Conservation (phyloP, 2,797 vertebrate genomes). For the Manis pentadactyla region DNA sequence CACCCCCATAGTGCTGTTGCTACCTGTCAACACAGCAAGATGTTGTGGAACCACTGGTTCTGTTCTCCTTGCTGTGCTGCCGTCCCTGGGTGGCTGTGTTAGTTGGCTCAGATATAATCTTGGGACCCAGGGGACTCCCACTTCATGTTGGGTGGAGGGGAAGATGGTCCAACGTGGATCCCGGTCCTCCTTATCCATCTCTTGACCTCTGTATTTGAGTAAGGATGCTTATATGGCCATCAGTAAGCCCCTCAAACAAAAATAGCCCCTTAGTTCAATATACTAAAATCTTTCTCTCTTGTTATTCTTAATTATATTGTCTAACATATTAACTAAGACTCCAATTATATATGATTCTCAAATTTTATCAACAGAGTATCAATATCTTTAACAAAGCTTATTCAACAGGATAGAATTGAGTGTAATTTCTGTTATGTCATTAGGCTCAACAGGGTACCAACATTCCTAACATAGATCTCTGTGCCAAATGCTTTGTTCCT, state of each 20-base stretch:
- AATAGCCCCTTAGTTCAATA: neutral
- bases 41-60: too few species aligned
- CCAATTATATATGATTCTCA: constrained; percentile 5
- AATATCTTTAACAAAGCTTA: neutral
- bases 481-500: neutral
- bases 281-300: neutral
- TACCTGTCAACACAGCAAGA: too few species aligned
- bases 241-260: neutral
- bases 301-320: neutral
- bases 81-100: neutral
- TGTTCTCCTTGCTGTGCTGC: too few species aligned
- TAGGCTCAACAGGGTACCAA: neutral
- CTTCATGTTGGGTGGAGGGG: neutral
- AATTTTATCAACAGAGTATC: neutral
- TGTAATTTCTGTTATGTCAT: neutral
- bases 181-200: neutral
- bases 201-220: neutral
- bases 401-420: neutral
- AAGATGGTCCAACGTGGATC: neutral
- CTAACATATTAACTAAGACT: neutral
- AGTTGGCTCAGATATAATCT: neutral
- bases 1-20: too few species aligned
- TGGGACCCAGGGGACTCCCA: neutral
- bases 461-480: neutral
- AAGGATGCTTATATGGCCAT: neutral